Conservation (phyloP, 2,797 vertebrate species). For the Carapus acus region DNA sequence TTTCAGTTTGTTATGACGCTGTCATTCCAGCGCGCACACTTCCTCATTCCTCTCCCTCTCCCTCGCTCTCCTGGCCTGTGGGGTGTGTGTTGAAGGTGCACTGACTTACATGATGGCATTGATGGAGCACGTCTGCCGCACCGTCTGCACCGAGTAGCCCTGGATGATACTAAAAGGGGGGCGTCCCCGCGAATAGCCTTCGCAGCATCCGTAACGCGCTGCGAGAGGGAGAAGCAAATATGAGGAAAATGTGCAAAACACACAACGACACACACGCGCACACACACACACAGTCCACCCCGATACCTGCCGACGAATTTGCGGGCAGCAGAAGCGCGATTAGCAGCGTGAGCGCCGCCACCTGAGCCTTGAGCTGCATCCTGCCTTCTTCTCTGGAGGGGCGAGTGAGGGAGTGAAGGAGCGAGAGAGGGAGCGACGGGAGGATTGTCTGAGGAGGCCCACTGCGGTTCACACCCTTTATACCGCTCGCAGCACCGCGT, state of each 20-base stretch:
- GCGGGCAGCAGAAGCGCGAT: slow-evolving; percentile 37
- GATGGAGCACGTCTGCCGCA: slow-evolving; percentile 38
- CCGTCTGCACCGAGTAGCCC: slow-evolving; percentile 58
- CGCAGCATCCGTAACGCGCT: slow-evolving; percentile 46
- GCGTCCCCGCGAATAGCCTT: slow-evolving; percentile 19
- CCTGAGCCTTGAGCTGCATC: slow-evolving; percentile 43
- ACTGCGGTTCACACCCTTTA: slow-evolving; percentile 22
- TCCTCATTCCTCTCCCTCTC: too few species aligned
- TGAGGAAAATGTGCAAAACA: not conserved
- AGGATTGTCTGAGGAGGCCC: slow-evolving; percentile 16
- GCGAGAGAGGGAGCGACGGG: slow-evolving; percentile 16
- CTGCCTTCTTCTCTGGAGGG: slow-evolving; percentile 38
- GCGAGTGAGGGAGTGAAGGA: slow-evolving; percentile 11
- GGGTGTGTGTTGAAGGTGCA: too few species aligned
- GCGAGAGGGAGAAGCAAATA: slow-evolving; percentile 5
- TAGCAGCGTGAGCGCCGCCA: slow-evolving; percentile 31
- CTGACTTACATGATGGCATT: slow-evolving; percentile 68
- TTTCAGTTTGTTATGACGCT: too few species aligned
- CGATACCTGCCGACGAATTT: slow-evolving; percentile 51
- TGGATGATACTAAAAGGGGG: slow-evolving; percentile 15
- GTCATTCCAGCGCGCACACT: too few species aligned
- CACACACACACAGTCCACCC: not conserved
- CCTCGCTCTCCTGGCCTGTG: too few species aligned
- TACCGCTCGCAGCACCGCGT: slow-evolving; percentile 16
- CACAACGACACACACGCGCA: not conserved